A percentile compares a stretch with the other conserved stretches of the same genome.
phyloP scores from a whole-genome alignment of 2,797 vertebrate genomes.

The Oreochromis grahami region DNA sequence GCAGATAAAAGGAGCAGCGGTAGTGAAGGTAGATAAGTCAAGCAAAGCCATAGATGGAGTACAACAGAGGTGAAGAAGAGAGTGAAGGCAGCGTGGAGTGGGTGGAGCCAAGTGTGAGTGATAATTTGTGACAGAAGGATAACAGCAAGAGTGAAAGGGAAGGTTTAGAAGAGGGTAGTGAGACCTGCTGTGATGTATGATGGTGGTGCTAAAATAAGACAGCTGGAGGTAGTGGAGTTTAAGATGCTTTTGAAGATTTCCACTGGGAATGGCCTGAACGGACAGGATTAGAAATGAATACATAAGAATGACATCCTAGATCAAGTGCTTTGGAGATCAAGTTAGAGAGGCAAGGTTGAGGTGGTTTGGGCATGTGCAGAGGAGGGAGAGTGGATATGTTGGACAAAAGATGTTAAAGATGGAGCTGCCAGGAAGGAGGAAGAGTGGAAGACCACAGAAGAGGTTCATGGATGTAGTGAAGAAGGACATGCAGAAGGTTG shows the following conservation, averaged over 20 bases:
- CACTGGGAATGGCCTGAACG: background rate
- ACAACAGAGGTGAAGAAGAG: accelerated
- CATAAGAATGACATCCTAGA: background rate
- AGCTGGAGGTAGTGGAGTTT: background rate
- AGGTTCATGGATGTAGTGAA: background rate
- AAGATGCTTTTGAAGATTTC: background rate
- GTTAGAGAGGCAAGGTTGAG: too few species aligned
- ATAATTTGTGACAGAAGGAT: background rate
- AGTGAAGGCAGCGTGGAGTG: background rate
- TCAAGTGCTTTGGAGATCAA: too few species aligned
- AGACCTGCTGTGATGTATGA: background rate
- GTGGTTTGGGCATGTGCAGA: background rate
- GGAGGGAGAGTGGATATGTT: background rate
- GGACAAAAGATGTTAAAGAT: background rate
- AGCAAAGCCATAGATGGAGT: background rate
- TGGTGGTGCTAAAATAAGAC: too few species aligned
- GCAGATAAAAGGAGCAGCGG: background rate
- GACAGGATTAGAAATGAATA: background rate
- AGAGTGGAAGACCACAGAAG: accelerated
- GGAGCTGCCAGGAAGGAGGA: background rate
- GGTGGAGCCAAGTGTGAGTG: background rate
- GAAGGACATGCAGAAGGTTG: background rate
- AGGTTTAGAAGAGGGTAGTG: background rate
- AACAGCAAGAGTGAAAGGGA: background rate
- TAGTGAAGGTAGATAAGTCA: background rate